A percentile compares a stretch with the other conserved stretches of the same genome.
Conservation (phyloP, 2,113 vertebrate species). For the Ophiodon elongatus region DNA sequence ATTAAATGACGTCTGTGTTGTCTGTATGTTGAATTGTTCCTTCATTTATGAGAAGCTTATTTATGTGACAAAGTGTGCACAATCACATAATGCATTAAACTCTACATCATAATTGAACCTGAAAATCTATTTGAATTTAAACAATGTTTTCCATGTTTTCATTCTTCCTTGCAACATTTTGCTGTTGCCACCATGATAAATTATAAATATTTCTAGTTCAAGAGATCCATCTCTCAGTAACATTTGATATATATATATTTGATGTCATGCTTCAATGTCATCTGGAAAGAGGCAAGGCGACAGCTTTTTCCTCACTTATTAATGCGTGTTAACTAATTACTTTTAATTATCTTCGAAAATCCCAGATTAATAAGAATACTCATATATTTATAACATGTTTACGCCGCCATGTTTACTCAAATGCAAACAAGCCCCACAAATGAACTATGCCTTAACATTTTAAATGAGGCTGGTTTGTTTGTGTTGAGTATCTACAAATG, state of each 20-base stretch:
- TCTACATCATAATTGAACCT: neutral
- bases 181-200: neutral
- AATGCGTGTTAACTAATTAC: conserved; percentile 78
- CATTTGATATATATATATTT: conserved; percentile 2
- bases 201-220: conserved; percentile 18
- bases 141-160: conserved; percentile 8
- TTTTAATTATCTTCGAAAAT: conserved; percentile 73
- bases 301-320: conserved; percentile 75
- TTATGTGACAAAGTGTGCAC: neutral
- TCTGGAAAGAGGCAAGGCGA: conserved; percentile 54
- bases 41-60: neutral
- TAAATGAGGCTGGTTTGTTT: conserved; percentile 80
- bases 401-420: conserved; percentile 69
- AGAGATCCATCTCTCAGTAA: conserved; percentile 12
- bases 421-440: conserved; percentile 75
- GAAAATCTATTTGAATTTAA: neutral
- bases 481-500: conserved; percentile 79
- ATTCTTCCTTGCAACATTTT: neutral
- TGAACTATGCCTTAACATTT: conserved; percentile 72
- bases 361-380: conserved; percentile 73
- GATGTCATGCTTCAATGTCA: conserved; percentile 48
- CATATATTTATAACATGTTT: conserved; percentile 80
- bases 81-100: neutral
- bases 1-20: neutral
- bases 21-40: neutral